These are phyloP conservation scores for Drosophila ficusphila DNA, from an alignment of 1,140 invertebrate genomes.

Conservation along the genomic window DNA sequence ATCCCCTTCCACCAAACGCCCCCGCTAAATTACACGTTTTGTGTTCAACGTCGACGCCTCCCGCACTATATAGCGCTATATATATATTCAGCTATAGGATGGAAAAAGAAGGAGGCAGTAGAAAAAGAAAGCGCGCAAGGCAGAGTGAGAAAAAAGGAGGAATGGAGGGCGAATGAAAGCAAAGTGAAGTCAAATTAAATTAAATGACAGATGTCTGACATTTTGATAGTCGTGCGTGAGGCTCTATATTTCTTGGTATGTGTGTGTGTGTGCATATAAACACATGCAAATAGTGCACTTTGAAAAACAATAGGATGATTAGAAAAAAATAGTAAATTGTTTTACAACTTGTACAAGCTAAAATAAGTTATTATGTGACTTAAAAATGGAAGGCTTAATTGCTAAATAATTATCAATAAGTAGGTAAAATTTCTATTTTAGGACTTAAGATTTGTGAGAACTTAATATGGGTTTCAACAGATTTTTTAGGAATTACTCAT, in stretches of 20 bases:
- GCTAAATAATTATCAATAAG: no score
- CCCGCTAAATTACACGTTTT: slow-evolving; percentile 73
- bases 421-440: no score
- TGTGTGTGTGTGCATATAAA: slow-evolving; percentile 44
- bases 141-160: background rate
- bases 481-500: no score
- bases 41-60: slow-evolving; percentile 66
- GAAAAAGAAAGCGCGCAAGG: slow-evolving; percentile 15
- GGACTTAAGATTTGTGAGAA: no score
- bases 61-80: slow-evolving; percentile 32
- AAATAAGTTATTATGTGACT: no score
- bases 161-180: slow-evolving; percentile 70
- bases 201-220: slow-evolving; percentile 83
- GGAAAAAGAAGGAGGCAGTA: slow-evolving; percentile 20
- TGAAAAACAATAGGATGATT: no score
- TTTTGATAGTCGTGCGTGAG: slow-evolving; percentile 73
- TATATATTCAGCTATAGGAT: slow-evolving; percentile 15
- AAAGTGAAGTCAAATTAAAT: slow-evolving; percentile 82
- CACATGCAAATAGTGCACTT: slow-evolving; percentile 60
- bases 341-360: no score
- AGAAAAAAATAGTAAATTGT: background rate
- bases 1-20: slow-evolving; percentile 5
- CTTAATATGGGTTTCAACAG: no score
- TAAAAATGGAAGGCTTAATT: no score
- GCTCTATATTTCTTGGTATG: slow-evolving; percentile 10